Percentiles rank a stretch among this genome's conserved stretches.
These are phyloP conservation scores for Tokudaia muenninki DNA, from an alignment of 2,797 vertebrate species.

Conservation along the genomic window DNA sequence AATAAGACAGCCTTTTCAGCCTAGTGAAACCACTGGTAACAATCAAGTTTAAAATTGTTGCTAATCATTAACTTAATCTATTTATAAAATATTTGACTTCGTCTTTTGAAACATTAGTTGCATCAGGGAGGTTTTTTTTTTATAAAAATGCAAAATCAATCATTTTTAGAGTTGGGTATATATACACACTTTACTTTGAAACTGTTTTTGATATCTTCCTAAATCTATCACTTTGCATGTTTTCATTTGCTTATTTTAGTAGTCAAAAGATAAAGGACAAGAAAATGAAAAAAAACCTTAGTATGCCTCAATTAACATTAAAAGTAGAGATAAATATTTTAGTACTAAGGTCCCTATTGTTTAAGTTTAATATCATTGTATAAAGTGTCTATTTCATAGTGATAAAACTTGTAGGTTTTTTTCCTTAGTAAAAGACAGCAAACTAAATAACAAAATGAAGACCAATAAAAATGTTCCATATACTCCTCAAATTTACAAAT, in stretches of 20 bases:
- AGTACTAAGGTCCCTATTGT: background rate
- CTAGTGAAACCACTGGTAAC: background rate
- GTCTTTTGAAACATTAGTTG: constrained; percentile 8
- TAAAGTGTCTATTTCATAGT: background rate
- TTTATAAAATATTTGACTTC: constrained; percentile 6
- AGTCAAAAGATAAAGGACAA: background rate
- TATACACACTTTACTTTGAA: background rate
- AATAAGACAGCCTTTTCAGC: background rate
- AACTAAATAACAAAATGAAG: constrained; percentile 7
- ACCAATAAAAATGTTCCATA: background rate
- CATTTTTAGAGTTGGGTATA: background rate
- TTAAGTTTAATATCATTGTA: background rate
- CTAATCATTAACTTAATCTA: background rate
- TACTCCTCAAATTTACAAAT: background rate
- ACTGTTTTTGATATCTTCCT: background rate
- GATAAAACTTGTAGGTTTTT: background rate
- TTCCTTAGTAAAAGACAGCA: background rate
- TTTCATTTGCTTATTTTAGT: background rate
- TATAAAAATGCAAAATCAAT: background rate
- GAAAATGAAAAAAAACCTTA: background rate
- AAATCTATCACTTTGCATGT: background rate
- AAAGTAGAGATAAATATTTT: background rate
- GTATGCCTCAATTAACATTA: background rate
- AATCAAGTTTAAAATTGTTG: background rate
- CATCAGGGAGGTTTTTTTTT: background rate